Evolutionary conservation across 1,140 invertebrate genomes (phyloP).

Genomic region (Pseudomyrmex gracilis): DNA sequence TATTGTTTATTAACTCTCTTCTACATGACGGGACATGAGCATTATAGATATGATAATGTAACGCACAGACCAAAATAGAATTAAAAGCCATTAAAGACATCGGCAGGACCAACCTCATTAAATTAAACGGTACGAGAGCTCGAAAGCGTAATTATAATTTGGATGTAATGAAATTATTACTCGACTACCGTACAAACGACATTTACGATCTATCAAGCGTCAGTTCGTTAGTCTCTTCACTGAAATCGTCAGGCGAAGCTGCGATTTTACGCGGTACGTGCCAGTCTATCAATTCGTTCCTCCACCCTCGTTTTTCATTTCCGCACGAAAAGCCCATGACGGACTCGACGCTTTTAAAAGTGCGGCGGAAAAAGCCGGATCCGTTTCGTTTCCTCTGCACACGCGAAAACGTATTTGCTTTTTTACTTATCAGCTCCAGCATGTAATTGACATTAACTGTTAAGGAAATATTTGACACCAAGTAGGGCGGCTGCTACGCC

Average conservation of each 20-base stretch:
- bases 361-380: constrained; percentile 52
- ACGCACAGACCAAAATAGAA: background rate
- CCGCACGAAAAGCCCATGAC: constrained; percentile 60
- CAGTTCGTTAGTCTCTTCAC: constrained; percentile 67
- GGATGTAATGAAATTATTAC: constrained; percentile 67
- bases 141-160: constrained; percentile 48
- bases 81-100: constrained; percentile 23
- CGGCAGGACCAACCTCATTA: background rate
- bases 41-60: constrained; percentile 1
- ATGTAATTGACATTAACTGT: constrained; percentile 57
- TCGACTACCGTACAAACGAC: constrained; percentile 57
- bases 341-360: constrained; percentile 60
- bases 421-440: constrained; percentile 44
- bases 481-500: background rate
- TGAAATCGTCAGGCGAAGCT: constrained; percentile 57
- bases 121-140: background rate
- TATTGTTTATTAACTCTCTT: background rate
- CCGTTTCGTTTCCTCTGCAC: constrained; percentile 52
- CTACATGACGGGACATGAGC: background rate
- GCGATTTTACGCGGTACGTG: constrained; percentile 58
- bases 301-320: constrained; percentile 69
- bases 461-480: constrained; percentile 54
- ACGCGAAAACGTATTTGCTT: constrained; percentile 49
- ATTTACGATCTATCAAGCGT: constrained; percentile 70
- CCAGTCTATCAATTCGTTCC: constrained; percentile 63